Conservation (phyloP, 1,140 invertebrate genomes). For the Planococcus citri region DNA sequence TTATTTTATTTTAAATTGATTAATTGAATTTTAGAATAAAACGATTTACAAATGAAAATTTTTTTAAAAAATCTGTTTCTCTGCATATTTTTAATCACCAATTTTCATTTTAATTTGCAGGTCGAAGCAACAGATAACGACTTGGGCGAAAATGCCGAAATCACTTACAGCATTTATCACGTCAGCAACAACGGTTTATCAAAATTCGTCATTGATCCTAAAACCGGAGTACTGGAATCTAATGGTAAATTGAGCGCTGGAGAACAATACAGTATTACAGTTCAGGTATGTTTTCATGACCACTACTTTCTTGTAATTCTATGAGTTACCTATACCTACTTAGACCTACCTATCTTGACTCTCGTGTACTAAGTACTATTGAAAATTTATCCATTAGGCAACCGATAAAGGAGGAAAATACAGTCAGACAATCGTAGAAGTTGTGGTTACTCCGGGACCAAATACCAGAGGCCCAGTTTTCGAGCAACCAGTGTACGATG, state of each 20-base stretch:
- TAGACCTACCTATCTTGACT: too few species aligned
- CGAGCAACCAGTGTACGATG: conserved; percentile 62
- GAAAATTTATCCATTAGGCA: conserved; percentile 31
- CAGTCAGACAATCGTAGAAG: conserved; percentile 66
- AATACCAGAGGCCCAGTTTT: conserved; percentile 75
- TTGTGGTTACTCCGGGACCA: conserved; percentile 65
- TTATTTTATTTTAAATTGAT: too few species aligned
- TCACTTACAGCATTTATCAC: conserved; percentile 73
- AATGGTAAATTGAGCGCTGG: conserved; percentile 59
- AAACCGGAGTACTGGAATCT: conserved; percentile 53
- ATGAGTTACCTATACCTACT: too few species aligned
- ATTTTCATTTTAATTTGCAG: too few species aligned
- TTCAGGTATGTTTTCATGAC: conserved; percentile 37
- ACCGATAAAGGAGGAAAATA: conserved; percentile 37
- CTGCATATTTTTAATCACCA: too few species aligned
- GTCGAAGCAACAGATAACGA: conserved; percentile 73
- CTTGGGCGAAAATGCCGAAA: conserved; percentile 64
- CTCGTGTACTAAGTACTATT: background rate
- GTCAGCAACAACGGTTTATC: conserved; percentile 76
- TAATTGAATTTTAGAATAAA: too few species aligned
- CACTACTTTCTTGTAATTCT: too few species aligned
- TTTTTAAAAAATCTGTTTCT: too few species aligned
- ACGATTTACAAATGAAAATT: too few species aligned
- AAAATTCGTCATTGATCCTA: conserved; percentile 72
- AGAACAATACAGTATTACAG: conserved; percentile 76